A percentile compares a stretch with the other conserved stretches of the same genome.
Conservation (phyloP, 2,113 vertebrate species). For the Murina feae region DNA sequence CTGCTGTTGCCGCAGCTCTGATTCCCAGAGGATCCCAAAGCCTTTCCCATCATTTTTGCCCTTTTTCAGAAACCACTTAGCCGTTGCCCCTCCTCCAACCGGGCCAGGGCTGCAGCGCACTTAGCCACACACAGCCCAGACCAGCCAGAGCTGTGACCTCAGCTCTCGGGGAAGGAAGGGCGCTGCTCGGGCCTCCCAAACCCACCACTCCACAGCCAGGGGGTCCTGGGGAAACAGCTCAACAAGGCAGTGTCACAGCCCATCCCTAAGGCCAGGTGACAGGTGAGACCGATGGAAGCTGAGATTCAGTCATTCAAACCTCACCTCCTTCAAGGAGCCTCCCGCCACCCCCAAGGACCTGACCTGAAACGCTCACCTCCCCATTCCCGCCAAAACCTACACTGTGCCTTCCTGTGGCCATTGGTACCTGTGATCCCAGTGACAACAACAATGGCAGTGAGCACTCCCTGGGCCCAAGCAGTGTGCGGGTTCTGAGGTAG, state of each 20-base stretch:
- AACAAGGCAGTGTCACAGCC: not conserved
- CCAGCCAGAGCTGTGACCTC: not conserved
- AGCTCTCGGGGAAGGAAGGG: not conserved
- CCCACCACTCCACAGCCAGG: not conserved
- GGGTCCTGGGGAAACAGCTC: not conserved
- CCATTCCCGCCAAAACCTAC: not conserved
- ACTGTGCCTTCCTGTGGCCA: not conserved
- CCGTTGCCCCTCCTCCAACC: conserved; percentile 60
- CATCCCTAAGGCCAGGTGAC: not conserved
- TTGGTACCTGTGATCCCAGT: not conserved
- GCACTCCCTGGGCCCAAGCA: not conserved
- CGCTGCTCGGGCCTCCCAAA: not conserved
- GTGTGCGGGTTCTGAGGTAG: not conserved
- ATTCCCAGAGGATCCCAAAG: conserved; percentile 81
- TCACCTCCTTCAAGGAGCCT: not conserved
- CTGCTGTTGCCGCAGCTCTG: conserved; percentile 62
- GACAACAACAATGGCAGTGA: not conserved
- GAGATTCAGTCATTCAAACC: not conserved
- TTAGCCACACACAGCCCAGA: conserved; percentile 33
- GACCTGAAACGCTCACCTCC: not conserved
- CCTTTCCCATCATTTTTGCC: conserved; percentile 83
- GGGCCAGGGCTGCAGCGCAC: conserved; percentile 29
- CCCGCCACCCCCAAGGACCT: not conserved
- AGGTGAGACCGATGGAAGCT: not conserved
- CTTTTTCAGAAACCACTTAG: conserved; percentile 81